Conservation (phyloP, 1,140 invertebrate genomes). For the Neuroterus valhalla region DNA sequence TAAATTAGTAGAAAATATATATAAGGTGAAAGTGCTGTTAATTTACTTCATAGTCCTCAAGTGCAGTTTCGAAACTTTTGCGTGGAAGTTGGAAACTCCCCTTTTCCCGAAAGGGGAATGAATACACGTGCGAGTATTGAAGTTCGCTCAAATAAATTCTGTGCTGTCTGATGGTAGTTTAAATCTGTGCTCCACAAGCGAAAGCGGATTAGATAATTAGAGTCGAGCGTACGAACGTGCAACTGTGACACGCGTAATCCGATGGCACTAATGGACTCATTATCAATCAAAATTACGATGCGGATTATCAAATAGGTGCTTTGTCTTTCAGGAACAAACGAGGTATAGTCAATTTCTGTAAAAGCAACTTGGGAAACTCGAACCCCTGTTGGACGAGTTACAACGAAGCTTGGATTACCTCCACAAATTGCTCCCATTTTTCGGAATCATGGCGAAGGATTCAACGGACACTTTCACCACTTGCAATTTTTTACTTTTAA, state of each 20-base stretch:
- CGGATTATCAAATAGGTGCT: neutral
- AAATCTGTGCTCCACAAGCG: neutral
- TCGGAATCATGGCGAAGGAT: neutral
- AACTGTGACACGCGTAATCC: constrained; percentile 7
- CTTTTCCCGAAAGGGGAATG: neutral
- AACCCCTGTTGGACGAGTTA: neutral
- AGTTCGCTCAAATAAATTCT: constrained; percentile 7
- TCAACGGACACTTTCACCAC: neutral
- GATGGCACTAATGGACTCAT: neutral
- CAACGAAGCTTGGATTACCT: neutral
- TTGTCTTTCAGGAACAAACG: neutral
- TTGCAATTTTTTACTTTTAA: neutral
- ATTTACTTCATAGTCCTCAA: neutral
- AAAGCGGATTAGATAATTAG: neutral
- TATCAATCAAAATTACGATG: constrained; percentile 5
- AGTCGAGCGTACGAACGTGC: neutral
- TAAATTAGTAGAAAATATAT: neutral
- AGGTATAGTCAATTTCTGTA: neutral
- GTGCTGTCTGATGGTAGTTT: neutral
- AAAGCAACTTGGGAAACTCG: neutral
- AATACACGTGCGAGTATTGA: neutral
- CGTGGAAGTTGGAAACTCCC: neutral
- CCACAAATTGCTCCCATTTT: constrained; percentile 12
- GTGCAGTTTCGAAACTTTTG: neutral
- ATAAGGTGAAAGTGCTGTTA: neutral